Percentiles rank a stretch among this genome's conserved stretches.
Conservation (phyloP, 2,888 invertebrate genomes). For the Chamaedrilus cognettii region DNA sequence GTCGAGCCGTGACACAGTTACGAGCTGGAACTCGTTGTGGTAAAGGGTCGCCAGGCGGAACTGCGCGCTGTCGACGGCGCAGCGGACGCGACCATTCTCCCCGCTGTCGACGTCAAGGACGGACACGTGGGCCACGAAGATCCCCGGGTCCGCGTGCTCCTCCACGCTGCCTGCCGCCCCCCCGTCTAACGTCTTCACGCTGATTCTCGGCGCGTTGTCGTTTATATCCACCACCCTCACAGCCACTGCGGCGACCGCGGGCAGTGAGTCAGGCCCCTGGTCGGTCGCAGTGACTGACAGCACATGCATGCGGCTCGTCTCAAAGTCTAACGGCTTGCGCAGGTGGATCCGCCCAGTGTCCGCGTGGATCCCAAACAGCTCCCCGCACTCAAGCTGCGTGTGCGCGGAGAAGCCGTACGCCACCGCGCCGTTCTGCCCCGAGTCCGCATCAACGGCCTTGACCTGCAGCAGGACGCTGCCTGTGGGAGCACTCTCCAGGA, state of each 20-base stretch:
- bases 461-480: constrained; percentile 29
- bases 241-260: constrained; percentile 30
- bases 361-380: constrained; percentile 12
- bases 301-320: constrained; percentile 27
- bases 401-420: constrained; percentile 32
- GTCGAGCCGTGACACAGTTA: constrained; percentile 84
- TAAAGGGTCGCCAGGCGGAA: constrained; percentile 21
- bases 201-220: constrained; percentile 37
- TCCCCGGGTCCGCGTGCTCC: constrained; percentile 18
- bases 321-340: constrained; percentile 29
- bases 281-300: constrained; percentile 36
- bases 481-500: constrained; percentile 29
- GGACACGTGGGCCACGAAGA: constrained; percentile 26
- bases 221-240: constrained; percentile 35
- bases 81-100: constrained; percentile 16
- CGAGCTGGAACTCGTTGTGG: constrained; percentile 52
- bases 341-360: constrained; percentile 24
- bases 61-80: constrained; percentile 10
- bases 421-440: constrained; percentile 35
- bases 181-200: constrained; percentile 31
- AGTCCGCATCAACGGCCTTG: constrained; percentile 35
- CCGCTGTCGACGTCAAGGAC: constrained; percentile 27
- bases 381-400: constrained; percentile 23
- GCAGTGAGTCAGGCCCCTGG: constrained; percentile 34
- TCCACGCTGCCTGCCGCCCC: constrained; percentile 7